Evolutionary conservation across 92 coral and sea anemone genomes (phyloP), one percentile per base, ranked within the genome.

Genomic region (Umimayanthus kanabou): DNA sequence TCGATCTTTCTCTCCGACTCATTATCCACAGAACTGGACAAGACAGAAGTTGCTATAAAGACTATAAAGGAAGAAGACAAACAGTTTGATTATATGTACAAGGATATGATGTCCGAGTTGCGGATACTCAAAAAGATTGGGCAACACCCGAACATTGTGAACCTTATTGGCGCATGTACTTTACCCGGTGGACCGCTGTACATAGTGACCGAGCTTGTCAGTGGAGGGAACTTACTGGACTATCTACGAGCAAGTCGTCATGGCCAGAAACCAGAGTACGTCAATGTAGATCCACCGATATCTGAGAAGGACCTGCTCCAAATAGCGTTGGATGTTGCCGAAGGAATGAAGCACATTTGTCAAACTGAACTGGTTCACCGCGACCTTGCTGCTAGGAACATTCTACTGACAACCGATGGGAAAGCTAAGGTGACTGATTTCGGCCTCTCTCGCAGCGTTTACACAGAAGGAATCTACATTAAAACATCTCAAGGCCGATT

Each of bases 301-400:
- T 88, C 85, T 16, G 94, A 92, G 40, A 92, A 89, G 42, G 93
- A 88, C 70, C 76, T 94, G 69, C 30, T 94, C 10, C 85, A 80
- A 61, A 90, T 94, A 11, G 94, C 96, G 42, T 29, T 92, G 50
- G 96, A 91, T 37, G 93, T 94, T 9, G 89, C 92, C 47, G 64
- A 88, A 30, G 96, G 93, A 39, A 92, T 94, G 94, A 89, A 78
- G 40, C 91, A 94, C 75, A 79, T 94, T 14, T 85, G 88, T 25
- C 70, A 87, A 6, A 85, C 89, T 85, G 91, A 81, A 66, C 50
- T 94, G 26, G 92, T 94, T 14, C 96, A 94, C 43, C 95, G 93
- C 43, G 96, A 94, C 77, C 77, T 94, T 65, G 94, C 96, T 4
- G 92, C 94, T 25, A 92, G 96, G 49, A 94, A 94, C 50, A 80